Percentiles rank a stretch among this genome's conserved stretches.
These are phyloP conservation scores for Brachypterus glaber DNA, from an alignment of 2,888 invertebrate genomes.

Conservation along the genomic window DNA sequence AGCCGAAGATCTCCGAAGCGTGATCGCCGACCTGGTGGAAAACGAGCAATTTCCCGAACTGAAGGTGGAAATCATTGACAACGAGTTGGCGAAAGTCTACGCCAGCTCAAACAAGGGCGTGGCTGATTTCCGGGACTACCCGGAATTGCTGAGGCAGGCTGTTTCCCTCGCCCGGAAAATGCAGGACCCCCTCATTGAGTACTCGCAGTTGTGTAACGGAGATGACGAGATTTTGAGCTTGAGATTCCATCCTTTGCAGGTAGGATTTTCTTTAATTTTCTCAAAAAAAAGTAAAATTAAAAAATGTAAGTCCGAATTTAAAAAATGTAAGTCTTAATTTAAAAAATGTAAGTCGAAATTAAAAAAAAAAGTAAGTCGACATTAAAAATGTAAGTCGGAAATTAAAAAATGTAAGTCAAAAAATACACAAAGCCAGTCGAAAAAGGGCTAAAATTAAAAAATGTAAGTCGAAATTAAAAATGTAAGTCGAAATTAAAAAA, in stretches of 20 bases:
- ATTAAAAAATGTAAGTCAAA: no score
- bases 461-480: no score
- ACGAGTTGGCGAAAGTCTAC: conserved; percentile 87
- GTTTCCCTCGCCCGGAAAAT: conserved; percentile 84
- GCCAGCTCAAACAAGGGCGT: conserved; percentile 79
- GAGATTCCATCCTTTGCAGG: conserved; percentile 79
- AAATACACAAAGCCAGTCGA: no score
- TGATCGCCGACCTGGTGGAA: conserved; percentile 63
- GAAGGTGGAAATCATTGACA: conserved; percentile 85
- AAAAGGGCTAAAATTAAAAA: no score
- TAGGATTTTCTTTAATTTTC: conserved; percentile 33
- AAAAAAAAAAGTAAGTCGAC: no score
- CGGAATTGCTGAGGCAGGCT: conserved; percentile 81
- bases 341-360: no score
- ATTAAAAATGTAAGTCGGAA: no score
- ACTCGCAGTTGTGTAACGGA: conserved; percentile 87
- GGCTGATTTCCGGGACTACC: conserved; percentile 87
- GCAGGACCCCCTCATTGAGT: conserved; percentile 94
- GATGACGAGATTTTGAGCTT: conserved; percentile 96
- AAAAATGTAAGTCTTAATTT: no score
- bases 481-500: no score
- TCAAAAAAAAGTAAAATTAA: no score
- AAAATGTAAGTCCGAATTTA: no score
- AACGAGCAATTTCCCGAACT: conserved; percentile 82
- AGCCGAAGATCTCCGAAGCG: conserved; percentile 64